Evolutionary conservation across 2,113 vertebrate species (phyloP).

Genomic region (Xiphophorus hellerii): DNA sequence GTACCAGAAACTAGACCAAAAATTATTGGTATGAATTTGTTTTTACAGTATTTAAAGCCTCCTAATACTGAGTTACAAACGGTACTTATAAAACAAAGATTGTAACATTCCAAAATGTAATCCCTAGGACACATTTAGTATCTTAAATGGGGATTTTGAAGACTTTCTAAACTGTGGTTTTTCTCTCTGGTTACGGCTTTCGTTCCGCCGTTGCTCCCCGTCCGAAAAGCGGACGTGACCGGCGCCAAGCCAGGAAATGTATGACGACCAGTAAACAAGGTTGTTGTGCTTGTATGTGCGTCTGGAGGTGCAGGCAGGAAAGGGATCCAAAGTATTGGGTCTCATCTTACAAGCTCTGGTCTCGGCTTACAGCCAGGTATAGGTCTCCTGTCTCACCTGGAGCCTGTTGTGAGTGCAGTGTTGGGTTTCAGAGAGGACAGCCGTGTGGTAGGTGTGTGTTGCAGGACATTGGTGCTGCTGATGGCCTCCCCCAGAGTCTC

Average conservation of each 20-base stretch:
- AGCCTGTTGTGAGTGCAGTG: conserved; percentile 8
- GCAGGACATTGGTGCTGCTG: conserved; percentile 43
- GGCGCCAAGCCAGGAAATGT: conserved; percentile 69
- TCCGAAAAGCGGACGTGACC: conserved; percentile 60
- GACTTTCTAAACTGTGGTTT: conserved; percentile 17
- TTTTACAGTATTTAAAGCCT: too few species aligned
- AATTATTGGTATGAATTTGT: too few species aligned
- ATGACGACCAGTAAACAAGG: conserved; percentile 74
- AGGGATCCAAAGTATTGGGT: conserved; percentile 59
- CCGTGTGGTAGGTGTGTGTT: conserved; percentile 35
- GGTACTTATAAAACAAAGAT: too few species aligned
- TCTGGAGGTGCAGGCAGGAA: conserved; percentile 44
- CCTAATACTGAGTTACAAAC: too few species aligned
- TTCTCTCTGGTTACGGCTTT: conserved; percentile 26
- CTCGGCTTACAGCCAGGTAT: conserved; percentile 72
- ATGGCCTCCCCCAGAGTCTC: conserved; percentile 16
- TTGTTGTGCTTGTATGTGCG: conserved; percentile 15
- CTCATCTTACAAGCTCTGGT: conserved; percentile 64
- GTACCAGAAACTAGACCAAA: too few species aligned
- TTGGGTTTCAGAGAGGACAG: conserved; percentile 38
- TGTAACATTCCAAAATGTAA: not conserved
- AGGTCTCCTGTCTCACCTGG: conserved; percentile 69
- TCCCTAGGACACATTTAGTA: not conserved
- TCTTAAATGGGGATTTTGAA: conserved; percentile 16
- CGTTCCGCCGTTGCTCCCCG: conserved; percentile 20